Evolutionary conservation across 2,888 invertebrate genomes (phyloP).

Genomic region (Reticulitermes lucifugus): DNA sequence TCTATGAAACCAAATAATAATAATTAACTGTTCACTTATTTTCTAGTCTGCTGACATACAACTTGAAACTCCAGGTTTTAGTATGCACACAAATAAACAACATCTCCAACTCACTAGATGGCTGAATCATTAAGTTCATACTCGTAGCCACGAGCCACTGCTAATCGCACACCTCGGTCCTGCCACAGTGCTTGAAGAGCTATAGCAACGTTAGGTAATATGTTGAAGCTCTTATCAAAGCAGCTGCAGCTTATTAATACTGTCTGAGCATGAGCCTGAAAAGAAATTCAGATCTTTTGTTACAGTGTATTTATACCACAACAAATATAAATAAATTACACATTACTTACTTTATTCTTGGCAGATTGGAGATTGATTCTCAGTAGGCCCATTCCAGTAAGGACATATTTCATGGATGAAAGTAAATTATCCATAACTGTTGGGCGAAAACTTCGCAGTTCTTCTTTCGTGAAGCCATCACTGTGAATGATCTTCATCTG

Average conservation of each 20-base stretch:
- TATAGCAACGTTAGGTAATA: conserved; percentile 67
- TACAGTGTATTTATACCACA: too few species aligned
- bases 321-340: background rate
- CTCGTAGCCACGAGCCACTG: conserved; percentile 75
- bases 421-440: conserved; percentile 74
- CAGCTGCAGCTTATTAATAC: conserved; percentile 67
- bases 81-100: background rate
- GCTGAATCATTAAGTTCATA: conserved; percentile 77
- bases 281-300: conserved; percentile 37
- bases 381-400: conserved; percentile 74
- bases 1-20: background rate
- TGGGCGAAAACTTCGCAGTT: conserved; percentile 72
- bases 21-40: background rate
- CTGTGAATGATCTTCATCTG: conserved; percentile 79
- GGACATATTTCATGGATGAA: conserved; percentile 76
- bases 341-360: conserved; percentile 66
- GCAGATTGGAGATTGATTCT: conserved; percentile 72
- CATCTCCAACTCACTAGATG: conserved; percentile 67
- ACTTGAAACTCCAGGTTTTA: background rate
- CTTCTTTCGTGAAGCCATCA: conserved; percentile 72
- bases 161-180: conserved; percentile 72
- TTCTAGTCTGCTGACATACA: background rate
- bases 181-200: conserved; percentile 72
- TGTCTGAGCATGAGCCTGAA: conserved; percentile 66
- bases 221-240: conserved; percentile 68